Evolutionary conservation across 2,113 vertebrate species (phyloP).

Genomic region (Lepidothrix coronata): DNA sequence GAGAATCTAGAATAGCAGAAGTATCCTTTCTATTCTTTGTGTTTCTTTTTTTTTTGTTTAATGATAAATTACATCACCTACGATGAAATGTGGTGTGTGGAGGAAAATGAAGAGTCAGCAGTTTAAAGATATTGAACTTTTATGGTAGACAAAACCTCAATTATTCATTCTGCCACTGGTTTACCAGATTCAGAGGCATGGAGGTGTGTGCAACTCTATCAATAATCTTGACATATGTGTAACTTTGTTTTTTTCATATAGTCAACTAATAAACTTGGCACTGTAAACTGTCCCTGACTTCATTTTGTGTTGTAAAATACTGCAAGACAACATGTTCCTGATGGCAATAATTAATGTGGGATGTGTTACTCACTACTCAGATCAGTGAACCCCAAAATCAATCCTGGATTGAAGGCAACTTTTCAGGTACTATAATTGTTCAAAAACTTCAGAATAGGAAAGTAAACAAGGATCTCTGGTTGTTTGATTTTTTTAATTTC

Average conservation of each 20-base stretch:
- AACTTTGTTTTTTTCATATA: not conserved
- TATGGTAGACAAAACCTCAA: conserved; percentile 10
- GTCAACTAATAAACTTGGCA: not conserved
- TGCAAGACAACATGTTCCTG: not conserved
- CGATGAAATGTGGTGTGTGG: not conserved
- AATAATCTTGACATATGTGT: conserved; percentile 20
- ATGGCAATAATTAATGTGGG: not conserved
- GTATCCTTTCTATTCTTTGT: not conserved
- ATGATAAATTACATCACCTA: not conserved
- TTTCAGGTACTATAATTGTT: not conserved
- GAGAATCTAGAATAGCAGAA: not conserved
- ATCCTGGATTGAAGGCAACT: not conserved
- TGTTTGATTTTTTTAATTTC: not conserved
- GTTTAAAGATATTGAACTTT: conserved; percentile 5
- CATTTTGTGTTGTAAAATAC: not conserved
- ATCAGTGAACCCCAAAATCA: not conserved
- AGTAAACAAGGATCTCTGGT: not conserved
- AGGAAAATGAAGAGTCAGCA: conserved; percentile 3
- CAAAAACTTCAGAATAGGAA: not conserved
- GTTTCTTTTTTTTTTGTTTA: not conserved
- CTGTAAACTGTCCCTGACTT: not conserved
- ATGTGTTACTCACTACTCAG: not conserved
- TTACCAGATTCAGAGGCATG: not conserved
- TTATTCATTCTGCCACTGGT: conserved; percentile 24
- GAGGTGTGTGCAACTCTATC: not conserved